Base-by-base conservation (phyloP, 2,113 vertebrate genomes). In the Pogonocichla stellata region DNA sequence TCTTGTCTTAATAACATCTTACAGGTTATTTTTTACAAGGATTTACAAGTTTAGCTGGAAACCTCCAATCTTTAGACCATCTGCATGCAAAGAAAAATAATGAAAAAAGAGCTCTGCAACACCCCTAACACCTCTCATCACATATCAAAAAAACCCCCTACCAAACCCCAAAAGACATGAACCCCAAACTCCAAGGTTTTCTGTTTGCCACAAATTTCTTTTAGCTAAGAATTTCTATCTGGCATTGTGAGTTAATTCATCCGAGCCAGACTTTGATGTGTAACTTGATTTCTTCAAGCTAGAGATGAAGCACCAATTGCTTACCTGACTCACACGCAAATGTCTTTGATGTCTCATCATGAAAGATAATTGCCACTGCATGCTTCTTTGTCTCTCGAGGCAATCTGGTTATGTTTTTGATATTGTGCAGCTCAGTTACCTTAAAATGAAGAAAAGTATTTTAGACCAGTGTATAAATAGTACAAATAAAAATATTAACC, bases 241-340 rank as follows among this genome's bases (percentile, higher is more conserved):
- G 85, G n/a, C 11, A 31, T 10, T 61, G 38, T 51, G 51, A 86
- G 62, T 80, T 86, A 94, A 95, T 92, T 80, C 51, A 64, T 80
- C 60, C 8, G 31, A 94, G 80, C 48, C 92, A 78, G 33, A 79
- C 91, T 95, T 92, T 90, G 66, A 77, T 73, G 70, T 89, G n/a
- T 23, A 92, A 86, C 78, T 86, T 75, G 31, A 53, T 90, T 94
- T 96, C 78, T 93, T 93, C 57, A 92, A 94, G 80, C 53, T 71
- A 88, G 69, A 92, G 84, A 93, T 47, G 66, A 67, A 80, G n/a
- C 91, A 95, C 26, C 80, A 96, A 95, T 74, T 94, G 88, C 98
- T 98, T 98, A 99, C 99, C 99, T 98, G 99, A 99, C 95, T 99
- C 99, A 97, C 99, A 99, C 95, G 99, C 98, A 97, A 99, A 99